A percentile compares a stretch with the other conserved stretches of the same genome.
phyloP scores from a whole-genome alignment of 2,113 vertebrate species.

The Azemiops feae region DNA sequence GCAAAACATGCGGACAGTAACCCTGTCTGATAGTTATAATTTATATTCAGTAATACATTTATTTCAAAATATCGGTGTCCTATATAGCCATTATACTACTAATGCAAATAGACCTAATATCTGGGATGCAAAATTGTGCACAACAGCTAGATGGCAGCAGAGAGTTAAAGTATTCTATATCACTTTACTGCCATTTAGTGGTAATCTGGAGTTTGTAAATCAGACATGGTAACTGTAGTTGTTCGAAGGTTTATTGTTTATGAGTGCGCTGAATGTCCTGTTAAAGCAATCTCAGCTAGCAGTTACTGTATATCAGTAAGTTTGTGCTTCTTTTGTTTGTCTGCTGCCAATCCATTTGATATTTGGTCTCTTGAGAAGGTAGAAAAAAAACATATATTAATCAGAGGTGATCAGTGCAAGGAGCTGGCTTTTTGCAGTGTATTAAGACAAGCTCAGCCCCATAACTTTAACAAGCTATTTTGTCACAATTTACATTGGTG shows the following conservation, averaged over 20 bases:
- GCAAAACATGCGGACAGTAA: neutral
- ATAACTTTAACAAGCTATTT: neutral
- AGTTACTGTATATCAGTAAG: neutral
- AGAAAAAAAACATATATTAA: neutral
- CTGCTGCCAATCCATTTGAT: neutral
- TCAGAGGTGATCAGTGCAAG: neutral
- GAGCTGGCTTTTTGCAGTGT: neutral
- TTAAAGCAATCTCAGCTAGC: neutral
- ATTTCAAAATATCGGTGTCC: neutral
- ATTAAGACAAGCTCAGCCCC: neutral
- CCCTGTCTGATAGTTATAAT: neutral
- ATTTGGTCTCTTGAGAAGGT: neutral
- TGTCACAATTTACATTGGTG: neutral
- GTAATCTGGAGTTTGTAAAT: neutral
- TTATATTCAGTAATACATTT: neutral
- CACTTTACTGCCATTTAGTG: neutral
- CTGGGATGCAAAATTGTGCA: neutral
- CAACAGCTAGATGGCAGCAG: neutral
- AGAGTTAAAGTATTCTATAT: neutral
- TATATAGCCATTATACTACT: neutral
- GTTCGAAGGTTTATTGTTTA: neutral
- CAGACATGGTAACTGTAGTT: neutral
- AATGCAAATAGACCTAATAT: neutral
- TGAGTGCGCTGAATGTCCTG: neutral
- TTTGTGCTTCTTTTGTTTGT: neutral